A percentile compares a stretch with the other conserved stretches of the same genome.
phyloP scores from a whole-genome alignment of 2,888 invertebrate species.

The Latrodectus elegans region DNA sequence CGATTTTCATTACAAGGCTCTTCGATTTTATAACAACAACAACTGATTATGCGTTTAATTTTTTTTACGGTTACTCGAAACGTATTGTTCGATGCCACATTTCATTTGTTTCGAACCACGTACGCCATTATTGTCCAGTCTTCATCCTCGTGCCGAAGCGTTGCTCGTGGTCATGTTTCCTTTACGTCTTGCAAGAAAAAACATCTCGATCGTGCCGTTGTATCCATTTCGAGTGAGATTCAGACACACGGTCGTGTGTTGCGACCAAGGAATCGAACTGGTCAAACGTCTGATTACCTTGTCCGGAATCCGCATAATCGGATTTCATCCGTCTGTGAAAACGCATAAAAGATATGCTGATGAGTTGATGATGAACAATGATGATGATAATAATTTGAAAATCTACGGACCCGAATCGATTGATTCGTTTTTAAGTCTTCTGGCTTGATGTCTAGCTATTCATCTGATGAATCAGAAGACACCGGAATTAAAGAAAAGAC shows the following conservation, averaged over 20 bases:
- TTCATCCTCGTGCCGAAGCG: too few relatives aligned
- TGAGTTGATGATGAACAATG: neutral
- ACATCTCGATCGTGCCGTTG: neutral
- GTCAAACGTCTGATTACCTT: neutral
- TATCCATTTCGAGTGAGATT: neutral
- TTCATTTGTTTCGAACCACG: too few relatives aligned
- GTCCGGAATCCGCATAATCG: neutral
- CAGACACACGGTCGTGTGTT: neutral
- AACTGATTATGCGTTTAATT: too few relatives aligned
- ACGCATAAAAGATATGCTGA: neutral
- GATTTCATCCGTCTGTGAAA: neutral
- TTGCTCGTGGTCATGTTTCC: too few relatives aligned
- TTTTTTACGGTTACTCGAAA: too few relatives aligned
- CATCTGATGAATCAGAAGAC: neutral
- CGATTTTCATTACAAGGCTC: too few relatives aligned
- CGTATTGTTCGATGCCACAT: too few relatives aligned
- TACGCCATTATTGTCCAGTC: too few relatives aligned
- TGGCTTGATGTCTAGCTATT: neutral
- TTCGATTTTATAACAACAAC: too few relatives aligned
- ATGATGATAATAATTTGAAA: neutral
- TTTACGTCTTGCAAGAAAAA: neutral
- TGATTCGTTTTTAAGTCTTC: neutral
- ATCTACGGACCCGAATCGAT: neutral
- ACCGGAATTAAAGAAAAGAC: too few relatives aligned
- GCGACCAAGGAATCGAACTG: neutral